These are phyloP conservation scores for Hydrophis major DNA, from an alignment of 2,797 vertebrate species.

Conservation along the genomic window DNA sequence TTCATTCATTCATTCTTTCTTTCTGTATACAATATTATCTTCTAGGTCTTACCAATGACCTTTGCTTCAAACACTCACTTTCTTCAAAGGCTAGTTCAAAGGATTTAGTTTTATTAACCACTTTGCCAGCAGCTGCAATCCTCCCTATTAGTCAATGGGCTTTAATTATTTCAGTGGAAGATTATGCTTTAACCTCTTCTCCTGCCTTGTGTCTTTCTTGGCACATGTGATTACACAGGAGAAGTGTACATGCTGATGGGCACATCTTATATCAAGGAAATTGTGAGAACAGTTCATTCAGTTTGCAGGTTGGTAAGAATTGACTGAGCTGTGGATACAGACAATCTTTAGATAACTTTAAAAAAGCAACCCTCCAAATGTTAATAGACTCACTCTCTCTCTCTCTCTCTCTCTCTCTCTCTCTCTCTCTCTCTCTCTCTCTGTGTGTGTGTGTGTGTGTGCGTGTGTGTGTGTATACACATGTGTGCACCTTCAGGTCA, in stretches of 20 bases:
- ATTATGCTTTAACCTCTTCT: conserved; percentile 53
- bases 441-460: neutral
- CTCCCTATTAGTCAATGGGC: conserved; percentile 59
- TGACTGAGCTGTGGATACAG: neutral
- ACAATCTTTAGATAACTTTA: neutral
- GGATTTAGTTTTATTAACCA: conserved; percentile 40
- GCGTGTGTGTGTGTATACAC: neutral
- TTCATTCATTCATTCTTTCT: too few relatives aligned
- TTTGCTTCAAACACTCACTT: conserved; percentile 39
- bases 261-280: neutral
- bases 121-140: conserved; percentile 35
- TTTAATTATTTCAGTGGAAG: conserved; percentile 58
- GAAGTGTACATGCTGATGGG: conserved; percentile 13
- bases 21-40: conserved; percentile 25
- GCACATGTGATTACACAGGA: conserved; percentile 41
- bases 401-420: too few relatives aligned
- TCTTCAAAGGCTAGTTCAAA: conserved; percentile 51
- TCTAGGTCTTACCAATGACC: conserved; percentile 11
- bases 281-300: neutral
- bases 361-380: neutral
- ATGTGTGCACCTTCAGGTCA: neutral
- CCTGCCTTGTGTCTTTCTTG: conserved; percentile 50
- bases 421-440: too few relatives aligned
- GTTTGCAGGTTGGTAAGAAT: neutral
- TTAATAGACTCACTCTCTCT: neutral